phyloP scores from a whole-genome alignment of 2,888 invertebrate genomes.

The Nephrocerus scutellatus region DNA sequence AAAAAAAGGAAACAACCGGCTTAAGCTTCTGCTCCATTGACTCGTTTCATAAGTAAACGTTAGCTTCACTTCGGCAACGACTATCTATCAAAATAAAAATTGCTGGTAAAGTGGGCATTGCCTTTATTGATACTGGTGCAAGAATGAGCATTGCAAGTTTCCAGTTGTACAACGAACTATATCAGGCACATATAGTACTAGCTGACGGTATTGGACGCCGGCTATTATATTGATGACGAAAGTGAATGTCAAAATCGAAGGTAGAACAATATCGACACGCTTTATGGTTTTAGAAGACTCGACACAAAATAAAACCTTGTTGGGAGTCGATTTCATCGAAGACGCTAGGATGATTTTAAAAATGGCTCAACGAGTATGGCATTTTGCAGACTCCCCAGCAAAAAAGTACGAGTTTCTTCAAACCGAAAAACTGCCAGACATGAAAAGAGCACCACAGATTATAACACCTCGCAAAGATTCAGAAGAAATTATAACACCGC shows the following conservation, averaged over 20 bases:
- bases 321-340: too few species aligned
- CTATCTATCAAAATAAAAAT: slow-evolving; percentile 17
- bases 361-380: slow-evolving; percentile 21
- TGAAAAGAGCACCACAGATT: too few species aligned
- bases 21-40: too few species aligned
- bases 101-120: slow-evolving; percentile 13
- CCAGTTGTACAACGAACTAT: slow-evolving; percentile 14
- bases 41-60: too few species aligned
- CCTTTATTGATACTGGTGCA: slow-evolving; percentile 19
- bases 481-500: too few species aligned
- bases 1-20: too few species aligned
- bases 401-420: too few species aligned
- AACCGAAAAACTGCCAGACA: too few species aligned
- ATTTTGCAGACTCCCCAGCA: too few species aligned
- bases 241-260: slow-evolving; percentile 11
- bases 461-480: too few species aligned
- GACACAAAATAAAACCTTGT: too few species aligned
- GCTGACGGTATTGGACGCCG: slow-evolving; percentile 13
- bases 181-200: slow-evolving; percentile 16
- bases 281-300: slow-evolving; percentile 26
- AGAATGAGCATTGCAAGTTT: slow-evolving; percentile 18
- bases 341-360: slow-evolving; percentile 28
- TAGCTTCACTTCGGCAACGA: too few species aligned
- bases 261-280: slow-evolving; percentile 16
- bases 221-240: slow-evolving; percentile 12